Percentiles rank a stretch among this genome's conserved stretches.
phyloP scores from a whole-genome alignment of 2,113 vertebrate genomes.

The Epinephelus cyanopodus region DNA sequence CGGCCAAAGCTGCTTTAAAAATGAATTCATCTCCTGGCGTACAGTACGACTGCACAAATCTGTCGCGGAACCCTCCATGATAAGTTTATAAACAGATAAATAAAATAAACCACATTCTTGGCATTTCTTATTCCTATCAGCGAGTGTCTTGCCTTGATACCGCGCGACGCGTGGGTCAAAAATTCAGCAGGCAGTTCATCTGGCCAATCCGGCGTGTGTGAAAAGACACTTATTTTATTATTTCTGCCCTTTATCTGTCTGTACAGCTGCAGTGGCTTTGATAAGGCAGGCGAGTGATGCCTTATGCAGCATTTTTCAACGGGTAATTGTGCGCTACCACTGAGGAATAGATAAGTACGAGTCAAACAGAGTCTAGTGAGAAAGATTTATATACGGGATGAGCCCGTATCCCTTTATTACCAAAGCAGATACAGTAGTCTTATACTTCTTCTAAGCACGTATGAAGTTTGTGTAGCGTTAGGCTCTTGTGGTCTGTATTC shows the following conservation, averaged over 20 bases:
- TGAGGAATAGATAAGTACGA: constrained; percentile 69
- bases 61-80: background rate
- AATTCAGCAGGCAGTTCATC: constrained; percentile 50
- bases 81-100: constrained; percentile 14
- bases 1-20: background rate
- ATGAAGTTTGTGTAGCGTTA: constrained; percentile 34
- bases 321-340: constrained; percentile 68
- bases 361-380: constrained; percentile 53
- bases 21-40: background rate
- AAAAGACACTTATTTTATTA: constrained; percentile 67
- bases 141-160: constrained; percentile 29
- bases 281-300: constrained; percentile 66
- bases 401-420: constrained; percentile 60
- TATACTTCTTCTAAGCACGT: constrained; percentile 38
- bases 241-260: constrained; percentile 64
- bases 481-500: background rate
- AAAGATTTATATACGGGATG: constrained; percentile 58
- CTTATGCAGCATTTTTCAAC: constrained; percentile 66
- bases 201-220: constrained; percentile 38
- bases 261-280: constrained; percentile 72
- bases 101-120: constrained; percentile 11
- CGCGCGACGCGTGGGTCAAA: constrained; percentile 44
- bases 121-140: constrained; percentile 33
- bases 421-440: constrained; percentile 30
- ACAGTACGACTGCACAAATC: background rate